These are phyloP conservation scores for Limnephilus marmoratus DNA, from an alignment of 2,888 invertebrate species.

Conservation along the genomic window DNA sequence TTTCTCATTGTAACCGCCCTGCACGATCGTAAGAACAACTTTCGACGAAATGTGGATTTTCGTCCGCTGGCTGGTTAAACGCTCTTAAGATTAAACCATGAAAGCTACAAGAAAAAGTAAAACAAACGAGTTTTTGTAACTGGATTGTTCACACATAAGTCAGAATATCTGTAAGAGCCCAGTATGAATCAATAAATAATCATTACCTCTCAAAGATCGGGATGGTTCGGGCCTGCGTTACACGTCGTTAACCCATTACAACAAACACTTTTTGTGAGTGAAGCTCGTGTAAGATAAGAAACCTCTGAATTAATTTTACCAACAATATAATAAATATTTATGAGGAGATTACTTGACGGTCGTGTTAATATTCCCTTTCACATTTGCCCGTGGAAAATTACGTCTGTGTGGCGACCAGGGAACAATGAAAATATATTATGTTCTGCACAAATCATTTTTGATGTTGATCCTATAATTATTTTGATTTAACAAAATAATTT, in stretches of 20 bases:
- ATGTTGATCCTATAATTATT: no score
- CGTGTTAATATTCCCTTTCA: background rate
- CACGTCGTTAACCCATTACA: background rate
- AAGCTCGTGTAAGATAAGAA: background rate
- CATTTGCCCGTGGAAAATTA: background rate
- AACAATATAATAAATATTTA: conserved; percentile 3
- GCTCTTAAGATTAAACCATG: no score
- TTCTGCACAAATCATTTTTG: background rate
- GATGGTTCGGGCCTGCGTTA: background rate
- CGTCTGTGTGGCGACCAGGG: background rate
- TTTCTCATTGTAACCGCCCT: no score
- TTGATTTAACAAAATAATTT: no score
- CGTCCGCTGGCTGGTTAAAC: no score
- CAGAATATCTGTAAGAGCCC: no score
- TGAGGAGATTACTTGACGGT: conserved; percentile 15
- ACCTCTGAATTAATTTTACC: background rate
- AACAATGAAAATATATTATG: background rate
- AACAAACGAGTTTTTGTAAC: no score
- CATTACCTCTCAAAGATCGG: background rate
- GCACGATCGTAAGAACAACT: no score
- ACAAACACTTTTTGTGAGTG: conserved; percentile 2
- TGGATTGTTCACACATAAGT: no score
- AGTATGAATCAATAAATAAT: no score
- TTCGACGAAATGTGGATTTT: no score
- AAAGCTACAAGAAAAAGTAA: no score